Base-by-base conservation (phyloP, 2,888 invertebrate genomes). In the Scaptomyza reducta region DNA sequence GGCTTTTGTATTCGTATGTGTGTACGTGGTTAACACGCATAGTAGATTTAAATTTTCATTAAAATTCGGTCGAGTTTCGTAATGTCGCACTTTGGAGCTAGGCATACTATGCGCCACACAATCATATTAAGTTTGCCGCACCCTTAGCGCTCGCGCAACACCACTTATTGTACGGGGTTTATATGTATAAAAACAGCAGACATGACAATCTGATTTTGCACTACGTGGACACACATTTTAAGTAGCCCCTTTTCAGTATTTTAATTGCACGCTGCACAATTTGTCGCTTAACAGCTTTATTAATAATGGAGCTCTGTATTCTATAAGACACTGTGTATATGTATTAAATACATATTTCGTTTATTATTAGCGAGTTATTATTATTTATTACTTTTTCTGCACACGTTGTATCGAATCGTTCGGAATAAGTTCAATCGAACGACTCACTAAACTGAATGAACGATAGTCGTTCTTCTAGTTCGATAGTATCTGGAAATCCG, bases 1-100 rank as follows among this genome's bases (percentile, higher is more conserved):
- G 50, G 44, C 61, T 56, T 62, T n/a, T 65, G 50, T 31, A 14
- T 49, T 50, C 54, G 42, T 58, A 44, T 57, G 47, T 53, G 41
- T 41, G 60, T 74, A 84, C 87, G 84, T 84, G 87, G 84, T 79
- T 53, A 69, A 70, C 75, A 85, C 85, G 87, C 79, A 82, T 81
- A 67, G 68, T 62, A 74, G 64, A 72, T 81, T 70, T 53, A 50
- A 68, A 70, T 81, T 74, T 83, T 65, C 58, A 59, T 38, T 66
- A 40, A 61, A 80, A 59, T 58, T 70, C 61, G 11, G 59, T 47
- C 45, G 47, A 64, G 69, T 87, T 85, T 85, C 74, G 73, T 82
- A 82, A 77, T 85, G 68, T 74, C 60, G 73, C 69, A 76, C 79
- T 74, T 81, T 69, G 74, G 65, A 85, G 67, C 62, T 60, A 55